Conservation (phyloP, 2,888 invertebrate species). For the Saturnia pavonia region DNA sequence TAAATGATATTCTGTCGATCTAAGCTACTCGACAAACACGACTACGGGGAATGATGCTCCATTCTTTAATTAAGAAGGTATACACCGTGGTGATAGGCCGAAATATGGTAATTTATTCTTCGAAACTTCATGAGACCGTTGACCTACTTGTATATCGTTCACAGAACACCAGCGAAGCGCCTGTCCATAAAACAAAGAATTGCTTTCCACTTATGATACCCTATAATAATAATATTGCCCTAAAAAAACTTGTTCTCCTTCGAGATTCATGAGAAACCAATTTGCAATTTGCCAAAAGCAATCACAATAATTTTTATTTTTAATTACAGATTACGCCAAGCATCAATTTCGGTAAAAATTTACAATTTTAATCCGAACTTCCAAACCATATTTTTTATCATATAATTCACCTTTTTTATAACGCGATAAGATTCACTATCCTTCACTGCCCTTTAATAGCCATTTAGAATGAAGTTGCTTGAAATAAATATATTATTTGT, state of each 20-base stretch:
- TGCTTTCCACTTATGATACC: conserved; percentile 12
- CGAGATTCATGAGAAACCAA: conserved; percentile 54
- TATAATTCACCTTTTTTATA: conserved; percentile 1
- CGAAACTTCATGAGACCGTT: not conserved
- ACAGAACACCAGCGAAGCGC: not conserved
- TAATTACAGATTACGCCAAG: conserved; percentile 66
- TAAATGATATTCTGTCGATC: too few relatives aligned
- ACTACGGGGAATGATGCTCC: not conserved
- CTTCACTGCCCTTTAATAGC: conserved; percentile 16
- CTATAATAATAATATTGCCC: conserved; percentile 17
- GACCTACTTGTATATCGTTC: not conserved
- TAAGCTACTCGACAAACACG: too few relatives aligned
- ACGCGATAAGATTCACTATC: conserved; percentile 26
- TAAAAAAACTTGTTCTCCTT: conserved; percentile 29
- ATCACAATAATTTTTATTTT: conserved; percentile 78
- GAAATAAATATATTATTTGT: conserved; percentile 63
- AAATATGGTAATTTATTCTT: not conserved
- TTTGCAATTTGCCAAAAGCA: conserved; percentile 78
- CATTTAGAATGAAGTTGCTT: conserved; percentile 23
- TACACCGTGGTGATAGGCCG: not conserved
- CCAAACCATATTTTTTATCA: not conserved
- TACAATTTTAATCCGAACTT: conserved; percentile 18
- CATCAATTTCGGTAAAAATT: conserved; percentile 32
- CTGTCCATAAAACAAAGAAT: not conserved
- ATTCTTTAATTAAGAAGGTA: not conserved